phyloP scores from a whole-genome alignment of 2,797 vertebrate genomes.

The Psittacula derbiana region DNA sequence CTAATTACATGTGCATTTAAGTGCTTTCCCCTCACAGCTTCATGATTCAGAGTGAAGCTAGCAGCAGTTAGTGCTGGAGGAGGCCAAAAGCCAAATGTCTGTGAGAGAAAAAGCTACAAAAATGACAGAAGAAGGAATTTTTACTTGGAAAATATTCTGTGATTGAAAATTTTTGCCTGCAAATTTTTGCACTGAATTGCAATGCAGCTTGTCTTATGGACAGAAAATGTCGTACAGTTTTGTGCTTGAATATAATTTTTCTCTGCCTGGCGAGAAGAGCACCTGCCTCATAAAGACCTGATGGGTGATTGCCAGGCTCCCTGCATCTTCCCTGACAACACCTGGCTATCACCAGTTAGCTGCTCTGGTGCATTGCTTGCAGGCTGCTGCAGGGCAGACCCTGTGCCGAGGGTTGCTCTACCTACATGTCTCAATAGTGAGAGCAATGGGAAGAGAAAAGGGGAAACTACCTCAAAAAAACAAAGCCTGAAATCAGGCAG shows the following conservation, averaged over 20 bases:
- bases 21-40: not conserved
- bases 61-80: not conserved
- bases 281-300: not conserved
- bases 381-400: not conserved
- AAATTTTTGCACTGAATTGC: not conserved
- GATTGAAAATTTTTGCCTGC: not conserved
- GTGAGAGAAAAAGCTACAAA: not conserved
- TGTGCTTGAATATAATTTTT: not conserved
- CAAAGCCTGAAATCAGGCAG: not conserved
- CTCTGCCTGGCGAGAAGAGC: not conserved
- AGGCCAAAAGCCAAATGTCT: not conserved
- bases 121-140: not conserved
- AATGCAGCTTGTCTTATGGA: not conserved
- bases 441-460: not conserved
- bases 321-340: not conserved
- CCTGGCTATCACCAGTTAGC: not conserved
- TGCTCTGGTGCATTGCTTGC: not conserved
- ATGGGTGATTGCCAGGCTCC: not conserved
- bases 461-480: not conserved
- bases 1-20: not conserved
- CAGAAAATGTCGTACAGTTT: not conserved
- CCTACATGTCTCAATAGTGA: not conserved
- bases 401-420: not conserved
- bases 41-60: not conserved
- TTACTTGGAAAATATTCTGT: not conserved